These are phyloP conservation scores for Mugil cephalus DNA, from an alignment of 2,113 vertebrate species.

Conservation along the genomic window DNA sequence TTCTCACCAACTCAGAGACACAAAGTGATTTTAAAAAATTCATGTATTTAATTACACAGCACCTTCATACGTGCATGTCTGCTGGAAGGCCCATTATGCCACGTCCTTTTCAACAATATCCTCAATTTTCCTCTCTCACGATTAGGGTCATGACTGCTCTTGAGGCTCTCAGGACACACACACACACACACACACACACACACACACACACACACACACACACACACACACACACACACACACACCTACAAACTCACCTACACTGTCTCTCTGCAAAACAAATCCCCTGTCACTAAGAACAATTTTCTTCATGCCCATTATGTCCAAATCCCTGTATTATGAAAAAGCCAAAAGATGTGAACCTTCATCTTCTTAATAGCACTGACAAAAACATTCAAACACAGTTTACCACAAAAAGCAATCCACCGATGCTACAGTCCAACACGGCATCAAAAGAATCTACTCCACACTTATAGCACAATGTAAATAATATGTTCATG, in stretches of 20 bases:
- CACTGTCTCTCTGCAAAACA: constrained; percentile 30
- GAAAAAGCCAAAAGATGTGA: background rate
- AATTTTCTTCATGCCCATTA: constrained; percentile 7
- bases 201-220: constrained; percentile 12
- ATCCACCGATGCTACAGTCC: background rate
- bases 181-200: too few species aligned
- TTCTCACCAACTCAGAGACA: background rate
- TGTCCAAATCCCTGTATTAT: constrained; percentile 2
- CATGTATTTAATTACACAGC: background rate
- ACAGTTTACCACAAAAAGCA: constrained; percentile 1
- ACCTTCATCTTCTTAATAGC: background rate
- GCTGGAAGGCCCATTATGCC: background rate
- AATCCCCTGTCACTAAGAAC: constrained; percentile 5
- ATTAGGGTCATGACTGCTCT: constrained; percentile 38
- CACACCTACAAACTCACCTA: constrained; percentile 27
- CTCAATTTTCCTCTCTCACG: constrained; percentile 27
- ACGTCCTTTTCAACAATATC: constrained; percentile 7
- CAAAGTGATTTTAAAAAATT: background rate
- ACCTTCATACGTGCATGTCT: background rate
- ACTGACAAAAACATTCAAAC: background rate
- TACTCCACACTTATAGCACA: background rate
- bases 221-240: constrained; percentile 19
- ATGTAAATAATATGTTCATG: background rate
- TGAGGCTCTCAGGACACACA: constrained; percentile 37
- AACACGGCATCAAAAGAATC: background rate